These are phyloP conservation scores for Solenopsis invicta DNA, from an alignment of 1,140 invertebrate species.

Conservation along the genomic window DNA sequence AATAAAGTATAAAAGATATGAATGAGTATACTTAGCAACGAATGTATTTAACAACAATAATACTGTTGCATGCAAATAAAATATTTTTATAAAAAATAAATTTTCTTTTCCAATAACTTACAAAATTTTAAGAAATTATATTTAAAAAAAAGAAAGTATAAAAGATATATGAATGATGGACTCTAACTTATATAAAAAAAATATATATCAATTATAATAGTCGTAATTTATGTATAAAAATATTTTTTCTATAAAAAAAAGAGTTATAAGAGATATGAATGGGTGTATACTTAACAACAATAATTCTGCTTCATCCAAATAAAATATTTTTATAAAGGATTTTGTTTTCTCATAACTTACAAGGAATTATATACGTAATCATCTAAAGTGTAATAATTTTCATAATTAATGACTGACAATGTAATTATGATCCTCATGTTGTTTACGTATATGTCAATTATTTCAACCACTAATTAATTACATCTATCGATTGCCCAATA, in stretches of 20 bases:
- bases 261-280: not conserved
- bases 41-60: not conserved
- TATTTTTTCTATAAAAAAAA: not conserved
- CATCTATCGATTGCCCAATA: not conserved
- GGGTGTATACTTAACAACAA: not conserved
- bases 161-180: not conserved
- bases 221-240: not conserved
- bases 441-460: not conserved
- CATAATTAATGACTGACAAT: conserved; percentile 3
- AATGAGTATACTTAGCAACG: not conserved
- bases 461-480: not conserved
- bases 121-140: not conserved
- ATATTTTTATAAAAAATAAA: no score
- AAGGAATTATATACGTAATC: not conserved
- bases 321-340: not conserved
- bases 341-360: not conserved
- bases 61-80: no score
- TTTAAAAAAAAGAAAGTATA: no score
- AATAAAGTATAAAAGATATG: not conserved
- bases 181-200: not conserved
- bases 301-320: not conserved
- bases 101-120: not conserved
- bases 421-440: not conserved
- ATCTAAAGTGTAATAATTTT: not conserved
- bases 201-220: not conserved